A percentile compares a stretch with the other conserved stretches of the same genome.
Conservation (phyloP, 2,888 invertebrate genomes). For the Leptinotarsa haldemani region DNA sequence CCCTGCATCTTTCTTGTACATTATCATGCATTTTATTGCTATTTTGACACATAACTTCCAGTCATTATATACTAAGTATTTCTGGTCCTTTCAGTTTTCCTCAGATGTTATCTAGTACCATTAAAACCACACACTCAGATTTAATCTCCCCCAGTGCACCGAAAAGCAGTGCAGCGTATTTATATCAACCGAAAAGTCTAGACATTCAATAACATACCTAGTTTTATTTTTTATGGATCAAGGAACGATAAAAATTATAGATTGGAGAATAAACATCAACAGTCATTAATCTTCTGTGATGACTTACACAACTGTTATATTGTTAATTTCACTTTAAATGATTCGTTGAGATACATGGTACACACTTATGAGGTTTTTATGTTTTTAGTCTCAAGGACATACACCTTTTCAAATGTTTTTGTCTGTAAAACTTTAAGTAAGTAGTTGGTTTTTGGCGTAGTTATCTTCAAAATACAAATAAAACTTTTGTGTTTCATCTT, state of each 20-base stretch:
- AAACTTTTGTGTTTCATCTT: too few species aligned
- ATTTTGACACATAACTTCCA: too few species aligned
- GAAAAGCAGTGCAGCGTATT: not conserved
- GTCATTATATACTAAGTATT: too few species aligned
- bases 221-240: not conserved
- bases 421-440: too few species aligned
- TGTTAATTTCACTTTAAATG: not conserved
- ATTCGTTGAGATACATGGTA: not conserved
- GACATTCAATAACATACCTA: conserved; percentile 15
- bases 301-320: not conserved
- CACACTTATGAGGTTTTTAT: not conserved
- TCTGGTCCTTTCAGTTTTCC: too few species aligned
- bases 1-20: too few species aligned
- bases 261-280: conserved; percentile 15
- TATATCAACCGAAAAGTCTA: conserved; percentile 1
- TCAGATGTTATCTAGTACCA: not conserved
- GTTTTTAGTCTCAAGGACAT: too few species aligned
- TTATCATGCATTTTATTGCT: too few species aligned
- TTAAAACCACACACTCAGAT: not conserved
- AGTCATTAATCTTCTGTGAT: conserved; percentile 11
- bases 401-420: too few species aligned
- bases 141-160: not conserved
- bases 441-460: too few species aligned
- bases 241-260: conserved; percentile 6
- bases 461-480: too few species aligned